Conservation (phyloP, 2,113 vertebrate species). For the Percina caprodes region DNA sequence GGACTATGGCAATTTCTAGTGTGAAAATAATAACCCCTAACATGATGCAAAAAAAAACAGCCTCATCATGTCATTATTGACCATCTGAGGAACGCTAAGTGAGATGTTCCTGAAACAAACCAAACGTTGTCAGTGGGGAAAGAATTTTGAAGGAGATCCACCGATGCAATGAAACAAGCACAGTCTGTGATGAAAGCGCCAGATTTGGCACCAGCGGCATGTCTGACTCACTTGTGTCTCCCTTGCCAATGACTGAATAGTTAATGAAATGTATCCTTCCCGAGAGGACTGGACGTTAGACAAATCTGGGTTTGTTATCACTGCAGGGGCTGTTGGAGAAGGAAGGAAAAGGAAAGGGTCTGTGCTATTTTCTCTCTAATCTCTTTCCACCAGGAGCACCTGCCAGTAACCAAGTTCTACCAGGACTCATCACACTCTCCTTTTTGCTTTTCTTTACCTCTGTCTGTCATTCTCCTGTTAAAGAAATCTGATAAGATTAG, state of each 20-base stretch:
- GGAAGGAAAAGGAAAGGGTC: conserved; percentile 50
- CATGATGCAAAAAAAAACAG: not conserved
- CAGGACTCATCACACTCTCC: conserved; percentile 20
- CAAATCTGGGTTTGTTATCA: conserved; percentile 78
- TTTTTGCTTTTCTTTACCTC: conserved; percentile 26
- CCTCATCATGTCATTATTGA: not conserved
- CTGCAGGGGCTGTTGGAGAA: conserved; percentile 60
- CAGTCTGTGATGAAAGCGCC: conserved; percentile 56
- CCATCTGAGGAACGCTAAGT: not conserved
- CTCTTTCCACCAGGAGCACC: conserved; percentile 63
- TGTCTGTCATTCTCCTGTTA: not conserved
- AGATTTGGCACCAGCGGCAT: conserved; percentile 51
- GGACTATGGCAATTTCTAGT: too few relatives aligned
- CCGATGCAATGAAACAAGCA: conserved; percentile 32
- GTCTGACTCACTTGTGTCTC: conserved; percentile 46
- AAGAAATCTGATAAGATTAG: not conserved
- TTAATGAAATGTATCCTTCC: conserved; percentile 72
- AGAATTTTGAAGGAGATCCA: conserved; percentile 17
- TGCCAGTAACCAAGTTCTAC: conserved; percentile 58
- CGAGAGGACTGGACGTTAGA: conserved; percentile 52
- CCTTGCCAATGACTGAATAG: conserved; percentile 58
- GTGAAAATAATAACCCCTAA: not conserved
- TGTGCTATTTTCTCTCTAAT: conserved; percentile 42
- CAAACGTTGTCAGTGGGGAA: conserved; percentile 21
- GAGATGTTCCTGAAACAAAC: conserved; percentile 18